These are phyloP conservation scores for Pteria penguin DNA, from an alignment of 2,888 invertebrate species.

Conservation along the genomic window DNA sequence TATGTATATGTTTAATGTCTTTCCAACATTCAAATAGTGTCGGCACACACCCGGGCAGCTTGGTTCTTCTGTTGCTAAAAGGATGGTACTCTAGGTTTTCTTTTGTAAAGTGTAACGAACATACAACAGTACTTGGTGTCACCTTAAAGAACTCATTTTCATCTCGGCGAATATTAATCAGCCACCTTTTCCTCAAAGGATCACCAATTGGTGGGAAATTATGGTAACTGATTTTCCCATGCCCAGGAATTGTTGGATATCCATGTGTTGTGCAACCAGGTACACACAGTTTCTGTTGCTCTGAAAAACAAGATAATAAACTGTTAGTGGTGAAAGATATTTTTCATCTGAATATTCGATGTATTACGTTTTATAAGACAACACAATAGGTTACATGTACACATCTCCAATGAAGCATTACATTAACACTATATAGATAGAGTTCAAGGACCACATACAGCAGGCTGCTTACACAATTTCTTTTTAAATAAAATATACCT, in stretches of 20 bases:
- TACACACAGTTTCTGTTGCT: not conserved
- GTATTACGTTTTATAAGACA: too few species aligned
- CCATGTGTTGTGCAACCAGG: not conserved
- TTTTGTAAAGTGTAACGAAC: not conserved
- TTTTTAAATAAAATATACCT: too few species aligned
- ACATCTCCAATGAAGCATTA: too few species aligned
- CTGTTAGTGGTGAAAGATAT: too few species aligned
- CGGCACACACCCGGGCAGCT: conserved; percentile 2
- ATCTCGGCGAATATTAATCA: not conserved
- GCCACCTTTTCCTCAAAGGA: not conserved
- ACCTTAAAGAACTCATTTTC: not conserved
- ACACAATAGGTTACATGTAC: too few species aligned
- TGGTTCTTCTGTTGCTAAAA: conserved; percentile 1
- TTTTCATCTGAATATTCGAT: too few species aligned
- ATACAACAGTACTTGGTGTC: not conserved
- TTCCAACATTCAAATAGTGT: conserved; percentile 2
- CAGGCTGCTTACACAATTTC: too few species aligned
- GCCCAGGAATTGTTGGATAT: not conserved
- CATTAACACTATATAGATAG: too few species aligned
- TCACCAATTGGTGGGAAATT: not conserved
- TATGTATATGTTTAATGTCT: too few species aligned
- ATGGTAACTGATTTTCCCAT: conserved; percentile 1
- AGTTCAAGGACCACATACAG: too few species aligned
- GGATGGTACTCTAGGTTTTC: not conserved
- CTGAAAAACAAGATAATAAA: conserved; percentile 8